Evolutionary conservation across 2,888 invertebrate species (phyloP).

Genomic region (Phengaris alcon): DNA sequence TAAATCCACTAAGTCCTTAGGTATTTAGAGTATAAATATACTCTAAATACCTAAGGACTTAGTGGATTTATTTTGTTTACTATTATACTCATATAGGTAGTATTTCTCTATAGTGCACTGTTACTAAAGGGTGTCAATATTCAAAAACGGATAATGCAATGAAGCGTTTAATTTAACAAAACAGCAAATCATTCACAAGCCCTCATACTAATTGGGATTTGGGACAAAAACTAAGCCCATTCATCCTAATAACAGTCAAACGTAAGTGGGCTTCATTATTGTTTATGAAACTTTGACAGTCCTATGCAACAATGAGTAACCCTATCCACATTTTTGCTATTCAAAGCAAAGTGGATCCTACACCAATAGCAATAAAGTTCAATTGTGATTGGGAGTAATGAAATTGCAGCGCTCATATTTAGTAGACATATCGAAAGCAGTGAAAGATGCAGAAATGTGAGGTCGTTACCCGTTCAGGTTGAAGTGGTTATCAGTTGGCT

Average conservation of each 20-base stretch:
- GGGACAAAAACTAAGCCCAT: slow-evolving; percentile 59
- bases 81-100: too few species aligned
- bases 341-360: slow-evolving; percentile 21
- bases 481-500: slow-evolving; percentile 71
- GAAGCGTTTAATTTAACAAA: slow-evolving; percentile 1
- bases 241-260: slow-evolving; percentile 67
- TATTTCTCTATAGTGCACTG: background rate
- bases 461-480: slow-evolving; percentile 69
- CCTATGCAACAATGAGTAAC: slow-evolving; percentile 35
- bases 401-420: slow-evolving; percentile 37
- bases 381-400: slow-evolving; percentile 28
- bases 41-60: too few species aligned
- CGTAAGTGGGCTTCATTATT: slow-evolving; percentile 61
- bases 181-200: slow-evolving; percentile 13
- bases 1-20: too few species aligned
- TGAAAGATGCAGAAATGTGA: slow-evolving; percentile 53
- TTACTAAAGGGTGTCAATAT: background rate
- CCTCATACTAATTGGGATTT: slow-evolving; percentile 36
- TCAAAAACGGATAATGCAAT: background rate
- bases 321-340: slow-evolving; percentile 24
- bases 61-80: too few species aligned
- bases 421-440: slow-evolving; percentile 44
- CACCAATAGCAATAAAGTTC: background rate
- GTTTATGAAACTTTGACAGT: slow-evolving; percentile 58
- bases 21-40: too few species aligned